Evolutionary conservation across 2,113 vertebrate species (phyloP).

Genomic region (Cyphomyrus plagiostoma): DNA sequence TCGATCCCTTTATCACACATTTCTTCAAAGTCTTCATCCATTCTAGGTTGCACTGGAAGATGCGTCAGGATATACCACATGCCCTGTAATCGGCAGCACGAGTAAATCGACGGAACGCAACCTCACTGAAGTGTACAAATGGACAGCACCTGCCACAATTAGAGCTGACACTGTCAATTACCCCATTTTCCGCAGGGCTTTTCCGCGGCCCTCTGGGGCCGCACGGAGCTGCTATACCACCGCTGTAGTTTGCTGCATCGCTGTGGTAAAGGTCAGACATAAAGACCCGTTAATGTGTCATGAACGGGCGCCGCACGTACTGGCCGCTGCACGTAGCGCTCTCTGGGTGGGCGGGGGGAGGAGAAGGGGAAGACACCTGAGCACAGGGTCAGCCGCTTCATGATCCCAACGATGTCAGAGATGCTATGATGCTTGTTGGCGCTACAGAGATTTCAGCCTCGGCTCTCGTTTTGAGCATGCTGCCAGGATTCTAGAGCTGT

Average conservation of each 20-base stretch:
- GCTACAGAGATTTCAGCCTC: constrained; percentile 25
- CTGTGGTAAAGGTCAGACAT: constrained; percentile 22
- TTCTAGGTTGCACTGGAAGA: neutral
- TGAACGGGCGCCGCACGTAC: constrained; percentile 12
- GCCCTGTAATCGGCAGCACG: neutral
- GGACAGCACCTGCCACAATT: neutral
- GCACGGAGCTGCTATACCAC: constrained; percentile 2
- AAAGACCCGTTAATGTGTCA: constrained; percentile 21
- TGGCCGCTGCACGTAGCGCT: neutral
- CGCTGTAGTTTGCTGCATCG: constrained; percentile 24
- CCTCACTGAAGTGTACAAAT: neutral
- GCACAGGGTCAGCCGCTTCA: constrained; percentile 17
- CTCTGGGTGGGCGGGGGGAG: neutral
- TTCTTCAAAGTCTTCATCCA: neutral
- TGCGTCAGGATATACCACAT: too few species aligned
- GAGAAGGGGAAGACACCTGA: neutral
- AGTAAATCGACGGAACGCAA: neutral
- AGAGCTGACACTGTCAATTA: constrained; percentile 26
- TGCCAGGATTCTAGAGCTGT: neutral
- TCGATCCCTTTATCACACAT: neutral
- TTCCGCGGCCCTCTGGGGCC: constrained; percentile 32
- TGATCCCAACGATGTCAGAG: constrained; percentile 21
- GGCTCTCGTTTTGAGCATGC: constrained; percentile 20
- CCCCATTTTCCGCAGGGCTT: constrained; percentile 18
- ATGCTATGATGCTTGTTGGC: neutral